These are phyloP conservation scores for Dromaius novaehollandiae DNA, from an alignment of 2,113 vertebrate species.

Conservation along the genomic window DNA sequence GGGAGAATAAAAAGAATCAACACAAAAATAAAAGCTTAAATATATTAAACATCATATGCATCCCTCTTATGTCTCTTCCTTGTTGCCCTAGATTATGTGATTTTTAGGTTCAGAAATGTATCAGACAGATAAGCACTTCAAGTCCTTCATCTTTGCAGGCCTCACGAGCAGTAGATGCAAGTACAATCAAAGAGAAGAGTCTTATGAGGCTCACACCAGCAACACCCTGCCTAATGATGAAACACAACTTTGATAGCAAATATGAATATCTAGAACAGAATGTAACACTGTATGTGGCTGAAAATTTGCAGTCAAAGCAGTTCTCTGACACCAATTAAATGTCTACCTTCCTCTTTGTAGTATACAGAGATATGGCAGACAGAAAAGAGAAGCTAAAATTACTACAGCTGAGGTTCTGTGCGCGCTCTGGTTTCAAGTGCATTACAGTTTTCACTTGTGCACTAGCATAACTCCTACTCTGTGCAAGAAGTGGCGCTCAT, in stretches of 20 bases:
- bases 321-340: background rate
- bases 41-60: background rate
- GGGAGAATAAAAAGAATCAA: background rate
- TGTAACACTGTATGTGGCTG: background rate
- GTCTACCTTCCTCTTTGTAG: background rate
- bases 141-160: background rate
- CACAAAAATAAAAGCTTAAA: background rate
- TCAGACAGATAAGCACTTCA: background rate
- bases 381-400: background rate
- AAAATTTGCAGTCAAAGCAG: background rate
- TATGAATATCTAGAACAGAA: background rate
- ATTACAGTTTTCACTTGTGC: background rate
- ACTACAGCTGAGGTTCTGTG: background rate
- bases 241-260: background rate
- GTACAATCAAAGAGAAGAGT: background rate
- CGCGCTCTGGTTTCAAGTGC: background rate
- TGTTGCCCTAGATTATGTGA: background rate
- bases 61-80: background rate
- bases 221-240: background rate
- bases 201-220: background rate
- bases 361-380: background rate
- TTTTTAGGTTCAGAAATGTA: background rate
- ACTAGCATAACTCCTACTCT: background rate
- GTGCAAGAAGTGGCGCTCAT: background rate
- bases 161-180: background rate